Conservation (phyloP, 2,797 vertebrate genomes). For the Danio kyathit region DNA sequence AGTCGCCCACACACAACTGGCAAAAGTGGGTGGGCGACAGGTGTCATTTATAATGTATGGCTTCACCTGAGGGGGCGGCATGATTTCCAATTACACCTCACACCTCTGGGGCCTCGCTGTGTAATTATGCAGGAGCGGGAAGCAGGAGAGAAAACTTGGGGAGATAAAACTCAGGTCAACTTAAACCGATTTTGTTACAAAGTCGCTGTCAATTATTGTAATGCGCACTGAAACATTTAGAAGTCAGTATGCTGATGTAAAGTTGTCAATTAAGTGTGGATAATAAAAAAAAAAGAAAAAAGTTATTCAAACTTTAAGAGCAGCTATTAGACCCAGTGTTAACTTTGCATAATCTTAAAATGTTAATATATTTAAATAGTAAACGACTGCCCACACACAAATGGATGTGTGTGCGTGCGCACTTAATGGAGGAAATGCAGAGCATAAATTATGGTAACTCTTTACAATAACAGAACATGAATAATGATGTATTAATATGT, state of each 20-base stretch:
- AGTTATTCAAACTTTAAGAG: background rate
- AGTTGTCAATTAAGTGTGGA: background rate
- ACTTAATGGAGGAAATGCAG: no score
- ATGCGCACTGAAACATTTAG: background rate
- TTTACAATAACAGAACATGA: no score
- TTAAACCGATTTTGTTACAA: conserved; percentile 42
- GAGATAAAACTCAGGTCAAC: conserved; percentile 39
- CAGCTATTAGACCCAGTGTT: background rate
- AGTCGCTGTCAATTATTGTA: conserved; percentile 7
- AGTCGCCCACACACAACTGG: conserved; percentile 46
- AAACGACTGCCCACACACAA: no score
- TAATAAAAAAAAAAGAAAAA: background rate
- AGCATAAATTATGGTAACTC: no score
- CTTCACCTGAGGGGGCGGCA: conserved; percentile 52
- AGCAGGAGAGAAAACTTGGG: conserved; percentile 10
- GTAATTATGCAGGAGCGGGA: conserved; percentile 57
- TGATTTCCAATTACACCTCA: conserved; percentile 60
- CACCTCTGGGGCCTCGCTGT: conserved; percentile 43
- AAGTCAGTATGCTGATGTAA: background rate
- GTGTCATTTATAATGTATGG: conserved; percentile 64
- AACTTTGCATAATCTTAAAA: background rate
- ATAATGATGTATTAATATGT: no score
- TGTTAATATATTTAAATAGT: no score
- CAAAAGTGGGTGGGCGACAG: conserved; percentile 47
- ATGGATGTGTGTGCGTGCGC: no score